Evolutionary conservation across 2,797 vertebrate genomes (phyloP).

Genomic region (Pseudomugil tenellus): DNA sequence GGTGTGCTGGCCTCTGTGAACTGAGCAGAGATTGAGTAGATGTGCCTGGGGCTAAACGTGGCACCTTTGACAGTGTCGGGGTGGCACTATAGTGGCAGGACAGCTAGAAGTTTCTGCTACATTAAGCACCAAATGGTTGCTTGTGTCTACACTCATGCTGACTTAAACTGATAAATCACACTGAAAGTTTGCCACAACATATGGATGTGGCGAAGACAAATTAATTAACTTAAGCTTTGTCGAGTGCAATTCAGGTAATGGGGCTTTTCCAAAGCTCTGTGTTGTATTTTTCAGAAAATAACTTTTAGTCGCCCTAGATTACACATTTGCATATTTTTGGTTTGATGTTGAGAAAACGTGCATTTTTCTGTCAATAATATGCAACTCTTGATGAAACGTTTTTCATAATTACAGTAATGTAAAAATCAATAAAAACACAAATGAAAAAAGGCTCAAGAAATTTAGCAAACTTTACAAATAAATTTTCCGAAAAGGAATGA

Average conservation of each 20-base stretch:
- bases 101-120: slow-evolving; percentile 70
- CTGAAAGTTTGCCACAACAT: slow-evolving; percentile 28
- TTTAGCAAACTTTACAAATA: neutral
- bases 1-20: slow-evolving; percentile 64
- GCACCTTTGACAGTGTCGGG: slow-evolving; percentile 75
- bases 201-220: slow-evolving; percentile 30
- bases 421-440: slow-evolving; percentile 14
- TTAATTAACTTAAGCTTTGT: neutral
- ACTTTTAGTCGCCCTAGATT: neutral
- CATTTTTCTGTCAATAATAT: neutral
- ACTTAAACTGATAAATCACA: slow-evolving; percentile 54
- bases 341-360: neutral
- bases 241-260: neutral
- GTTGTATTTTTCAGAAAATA: neutral
- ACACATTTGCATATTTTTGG: neutral
- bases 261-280: neutral
- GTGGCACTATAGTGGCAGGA: slow-evolving; percentile 63
- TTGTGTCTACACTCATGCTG: slow-evolving; percentile 58
- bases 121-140: slow-evolving; percentile 71
- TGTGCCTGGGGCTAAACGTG: slow-evolving; percentile 68
- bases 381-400: too few relatives aligned
- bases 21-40: slow-evolving; percentile 65
- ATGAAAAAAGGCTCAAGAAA: neutral
- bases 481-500: neutral
- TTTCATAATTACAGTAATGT: too few relatives aligned